Percentiles rank a stretch among this genome's conserved stretches.
Conservation (phyloP, 2,888 invertebrate species). For the Torymus texanus region DNA sequence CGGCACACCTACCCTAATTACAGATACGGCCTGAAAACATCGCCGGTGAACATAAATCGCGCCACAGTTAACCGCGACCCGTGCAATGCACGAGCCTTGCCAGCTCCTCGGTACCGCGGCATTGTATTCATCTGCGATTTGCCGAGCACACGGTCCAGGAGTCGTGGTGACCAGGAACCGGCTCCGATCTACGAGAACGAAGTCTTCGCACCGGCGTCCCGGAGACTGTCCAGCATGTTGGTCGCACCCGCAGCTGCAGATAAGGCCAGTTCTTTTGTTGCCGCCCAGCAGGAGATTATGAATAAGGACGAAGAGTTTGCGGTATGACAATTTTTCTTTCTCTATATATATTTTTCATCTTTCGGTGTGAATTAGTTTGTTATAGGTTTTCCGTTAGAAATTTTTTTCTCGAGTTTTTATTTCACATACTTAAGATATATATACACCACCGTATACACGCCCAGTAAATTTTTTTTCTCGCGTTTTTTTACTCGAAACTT, state of each 20-base stretch:
- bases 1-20: no score
- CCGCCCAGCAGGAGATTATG: constrained; percentile 15
- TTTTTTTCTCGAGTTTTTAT: no score
- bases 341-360: neutral
- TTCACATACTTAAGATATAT: no score
- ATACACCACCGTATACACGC: no score
- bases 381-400: neutral
- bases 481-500: no score
- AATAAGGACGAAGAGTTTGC: constrained; percentile 30
- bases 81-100: neutral
- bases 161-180: neutral
- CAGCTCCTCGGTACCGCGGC: neutral
- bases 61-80: neutral
- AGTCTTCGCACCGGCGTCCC: neutral
- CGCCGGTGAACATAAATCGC: neutral
- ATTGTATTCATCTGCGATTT: no score
- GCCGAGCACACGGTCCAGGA: neutral
- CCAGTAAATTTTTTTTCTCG: no score
- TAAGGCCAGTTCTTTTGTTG: constrained; percentile 38
- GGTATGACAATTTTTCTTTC: constrained; percentile 21
- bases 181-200: constrained; percentile 5
- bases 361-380: neutral
- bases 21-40: constrained; percentile 8
- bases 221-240: neutral
- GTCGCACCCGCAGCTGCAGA: neutral